phyloP scores from a whole-genome alignment of 2,797 vertebrate genomes.

The Sebastes trivittatus region DNA sequence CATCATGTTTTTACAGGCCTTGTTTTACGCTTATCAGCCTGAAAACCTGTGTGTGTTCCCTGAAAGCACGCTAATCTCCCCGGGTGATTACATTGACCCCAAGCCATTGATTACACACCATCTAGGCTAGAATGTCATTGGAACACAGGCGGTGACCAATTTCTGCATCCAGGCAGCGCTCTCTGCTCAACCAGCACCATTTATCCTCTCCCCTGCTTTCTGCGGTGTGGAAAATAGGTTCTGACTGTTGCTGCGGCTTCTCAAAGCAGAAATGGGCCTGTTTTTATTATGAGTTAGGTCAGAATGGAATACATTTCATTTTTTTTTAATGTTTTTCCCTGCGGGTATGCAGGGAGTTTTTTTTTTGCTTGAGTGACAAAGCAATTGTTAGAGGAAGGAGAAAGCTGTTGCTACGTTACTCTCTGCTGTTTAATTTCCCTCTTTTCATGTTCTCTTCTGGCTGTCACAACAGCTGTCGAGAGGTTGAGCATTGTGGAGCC shows the following conservation, averaged over 20 bases:
- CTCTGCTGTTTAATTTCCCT: conserved; percentile 32
- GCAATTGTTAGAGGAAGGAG: conserved; percentile 1
- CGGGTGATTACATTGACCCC: conserved; percentile 76
- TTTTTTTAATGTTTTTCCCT: conserved; percentile 3
- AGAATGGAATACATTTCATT: conserved; percentile 14
- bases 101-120: conserved; percentile 71
- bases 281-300: conserved; percentile 33
- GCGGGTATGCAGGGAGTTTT: neutral
- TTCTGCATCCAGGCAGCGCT: conserved; percentile 48
- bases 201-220: conserved; percentile 18
- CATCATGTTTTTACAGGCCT: conserved; percentile 61
- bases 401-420: conserved; percentile 30
- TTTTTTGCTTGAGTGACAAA: conserved; percentile 27
- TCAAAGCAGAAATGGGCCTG: conserved; percentile 17
- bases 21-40: conserved; percentile 57
- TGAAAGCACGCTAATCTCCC: conserved; percentile 73
- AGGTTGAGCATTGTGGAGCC: conserved; percentile 3
- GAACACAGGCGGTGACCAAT: conserved; percentile 52
- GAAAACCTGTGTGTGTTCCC: conserved; percentile 61
- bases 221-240: conserved; percentile 39
- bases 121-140: conserved; percentile 59
- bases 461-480: conserved; percentile 42
- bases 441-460: conserved; percentile 24
- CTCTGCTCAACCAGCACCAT: conserved; percentile 24
- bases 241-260: conserved; percentile 16